Conservation (phyloP, 1,140 invertebrate species). For the Aphis gossypii region DNA sequence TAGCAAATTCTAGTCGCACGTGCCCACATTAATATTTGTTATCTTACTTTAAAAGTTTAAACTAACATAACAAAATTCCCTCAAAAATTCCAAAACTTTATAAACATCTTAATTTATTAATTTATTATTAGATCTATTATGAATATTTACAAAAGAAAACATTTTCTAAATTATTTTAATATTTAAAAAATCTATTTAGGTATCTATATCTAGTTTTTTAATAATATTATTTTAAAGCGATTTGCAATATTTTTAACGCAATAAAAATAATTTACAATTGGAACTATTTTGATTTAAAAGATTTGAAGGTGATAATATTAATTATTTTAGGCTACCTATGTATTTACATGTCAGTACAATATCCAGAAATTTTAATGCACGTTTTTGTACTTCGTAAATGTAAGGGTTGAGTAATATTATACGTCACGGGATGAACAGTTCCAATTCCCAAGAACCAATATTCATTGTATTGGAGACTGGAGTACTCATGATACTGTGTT, state of each 20-base stretch:
- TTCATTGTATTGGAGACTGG: not conserved
- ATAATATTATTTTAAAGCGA: not conserved
- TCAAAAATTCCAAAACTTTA: conserved; percentile 5
- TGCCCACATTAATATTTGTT: not conserved
- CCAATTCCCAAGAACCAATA: not conserved
- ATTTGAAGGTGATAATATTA: not conserved
- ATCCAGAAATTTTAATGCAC: not conserved
- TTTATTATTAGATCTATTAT: not conserved
- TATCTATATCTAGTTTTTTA: too few species aligned
- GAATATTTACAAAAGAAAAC: not conserved
- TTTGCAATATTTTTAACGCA: not conserved
- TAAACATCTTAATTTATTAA: not conserved
- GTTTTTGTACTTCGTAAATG: not conserved
- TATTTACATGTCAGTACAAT: not conserved
- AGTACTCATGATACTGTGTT: not conserved
- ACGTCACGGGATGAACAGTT: not conserved
- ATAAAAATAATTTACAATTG: not conserved
- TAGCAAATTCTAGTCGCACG: not conserved
- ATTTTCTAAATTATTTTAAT: not conserved
- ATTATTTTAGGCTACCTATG: not conserved
- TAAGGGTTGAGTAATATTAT: not conserved
- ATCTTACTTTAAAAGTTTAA: conserved; percentile 32
- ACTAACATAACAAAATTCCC: conserved; percentile 22
- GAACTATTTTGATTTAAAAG: not conserved
- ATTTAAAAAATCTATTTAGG: too few species aligned